phyloP scores from a whole-genome alignment of 1,140 invertebrate genomes.

The Drosophila neocordata region DNA sequence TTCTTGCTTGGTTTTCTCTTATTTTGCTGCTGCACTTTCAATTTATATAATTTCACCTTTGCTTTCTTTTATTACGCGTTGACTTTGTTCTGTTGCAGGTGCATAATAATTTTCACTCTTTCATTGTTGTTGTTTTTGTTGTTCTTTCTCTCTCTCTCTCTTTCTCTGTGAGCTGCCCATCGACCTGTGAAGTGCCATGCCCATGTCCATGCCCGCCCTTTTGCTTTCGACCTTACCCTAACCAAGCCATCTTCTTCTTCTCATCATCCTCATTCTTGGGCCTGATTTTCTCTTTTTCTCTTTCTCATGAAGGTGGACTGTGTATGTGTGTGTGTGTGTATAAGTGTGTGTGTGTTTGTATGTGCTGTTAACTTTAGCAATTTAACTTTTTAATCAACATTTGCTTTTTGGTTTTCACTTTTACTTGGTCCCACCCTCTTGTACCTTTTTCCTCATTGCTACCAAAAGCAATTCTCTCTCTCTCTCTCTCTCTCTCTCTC shows the following conservation, averaged over 20 bases:
- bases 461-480: constrained; percentile 19
- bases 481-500: neutral
- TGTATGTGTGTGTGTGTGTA: constrained; percentile 12
- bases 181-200: constrained; percentile 18
- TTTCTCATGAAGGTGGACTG: constrained; percentile 30
- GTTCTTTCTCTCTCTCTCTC: constrained; percentile 20
- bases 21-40: constrained; percentile 47
- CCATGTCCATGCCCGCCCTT: neutral
- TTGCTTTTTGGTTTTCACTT: constrained; percentile 75
- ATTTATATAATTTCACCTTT: constrained; percentile 69
- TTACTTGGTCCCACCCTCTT: constrained; percentile 48
- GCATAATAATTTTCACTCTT: constrained; percentile 61
- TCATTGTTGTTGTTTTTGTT: constrained; percentile 20
- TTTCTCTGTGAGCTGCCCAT: constrained; percentile 4
- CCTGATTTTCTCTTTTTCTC: neutral
- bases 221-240: neutral
- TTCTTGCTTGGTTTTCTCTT: constrained; percentile 20
- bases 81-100: constrained; percentile 52
- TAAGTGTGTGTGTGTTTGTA: constrained; percentile 5
- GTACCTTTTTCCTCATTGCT: neutral
- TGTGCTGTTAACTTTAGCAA: constrained; percentile 66
- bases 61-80: constrained; percentile 47
- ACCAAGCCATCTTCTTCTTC: neutral
- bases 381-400: constrained; percentile 80
- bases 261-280: neutral